Conservation (phyloP, 2,888 invertebrate genomes). For the Philereme vetulata region DNA sequence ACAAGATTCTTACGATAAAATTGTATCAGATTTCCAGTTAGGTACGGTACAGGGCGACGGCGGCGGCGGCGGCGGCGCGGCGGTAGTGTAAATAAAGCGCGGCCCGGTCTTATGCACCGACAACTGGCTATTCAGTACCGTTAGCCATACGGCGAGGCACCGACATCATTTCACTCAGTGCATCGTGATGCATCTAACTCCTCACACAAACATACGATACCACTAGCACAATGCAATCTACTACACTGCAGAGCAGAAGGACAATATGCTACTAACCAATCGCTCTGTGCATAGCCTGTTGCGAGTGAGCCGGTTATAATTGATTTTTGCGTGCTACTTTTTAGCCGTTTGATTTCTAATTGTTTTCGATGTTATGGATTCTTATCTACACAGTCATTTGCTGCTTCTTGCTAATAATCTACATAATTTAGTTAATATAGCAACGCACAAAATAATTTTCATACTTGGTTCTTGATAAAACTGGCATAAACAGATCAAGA, state of each 20-base stretch:
- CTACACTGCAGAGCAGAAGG: slow-evolving; percentile 25
- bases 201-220: slow-evolving; percentile 29
- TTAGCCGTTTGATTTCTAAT: slow-evolving; percentile 16
- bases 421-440: neutral
- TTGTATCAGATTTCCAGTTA: slow-evolving; percentile 55
- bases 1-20: slow-evolving; percentile 31
- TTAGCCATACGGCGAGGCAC: slow-evolving; percentile 62
- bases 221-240: slow-evolving; percentile 21
- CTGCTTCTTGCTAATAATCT: neutral
- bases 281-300: slow-evolving; percentile 15
- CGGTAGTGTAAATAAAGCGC: slow-evolving; percentile 61
- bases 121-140: slow-evolving; percentile 65
- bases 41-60: too few species aligned
- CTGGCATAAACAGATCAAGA: too few species aligned
- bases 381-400: neutral
- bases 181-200: slow-evolving; percentile 52
- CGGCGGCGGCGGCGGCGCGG: slow-evolving; percentile 13
- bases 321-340: slow-evolving; percentile 33
- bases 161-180: slow-evolving; percentile 62
- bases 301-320: slow-evolving; percentile 29
- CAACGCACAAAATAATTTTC: neutral
- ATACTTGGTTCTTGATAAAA: too few species aligned
- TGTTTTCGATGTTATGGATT: slow-evolving; percentile 3
- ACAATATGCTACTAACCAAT: slow-evolving; percentile 24
- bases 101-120: slow-evolving; percentile 57